Evolutionary conservation across 2,888 invertebrate genomes (phyloP), one percentile per base, ranked within the genome.

Genomic region (Parnassius mnemosyne): DNA sequence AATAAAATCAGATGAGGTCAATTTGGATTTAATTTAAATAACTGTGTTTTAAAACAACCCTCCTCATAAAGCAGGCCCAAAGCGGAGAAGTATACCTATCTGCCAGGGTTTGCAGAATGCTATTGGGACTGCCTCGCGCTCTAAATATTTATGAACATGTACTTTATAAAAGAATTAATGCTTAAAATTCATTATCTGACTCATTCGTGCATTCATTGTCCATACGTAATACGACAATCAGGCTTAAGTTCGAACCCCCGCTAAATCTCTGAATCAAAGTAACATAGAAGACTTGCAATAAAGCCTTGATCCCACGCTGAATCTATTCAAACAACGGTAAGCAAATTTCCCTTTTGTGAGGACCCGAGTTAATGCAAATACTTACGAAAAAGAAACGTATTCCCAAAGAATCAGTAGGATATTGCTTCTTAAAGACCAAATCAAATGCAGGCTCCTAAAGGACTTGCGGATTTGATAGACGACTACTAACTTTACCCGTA

Each of bases 351-450:
- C 78, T 79, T 80, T 76, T 75, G 77, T 80, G 80, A 74, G 79
- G 77, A 79, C 78, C 79, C 76, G 71, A 79, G 77, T 70, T 76
- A 85, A 87, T 81, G 83, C 83, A 83, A 84, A 84, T 82, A 83
- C 79, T 74, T 67, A 65, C 67, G 73, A 75, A 80, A 80, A 61
- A 58, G 80, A 81, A 82, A 78, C 79, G 78, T 80, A 76, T 77
- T 78, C 76, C 77, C 70, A 72, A 80, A 76, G 79, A 83, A 84
- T 81, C 81, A 80, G 74, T 69, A 70, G 77, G 78, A 84, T 78
- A 80, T 84, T 83, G 82, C 80, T 80, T 77, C 77, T 68, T 66
- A 67, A 65, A 73, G 71, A 75, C 76, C 77, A 77, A 83, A 83
- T 82, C 83, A 84, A 83, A 84, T 77, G 80, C 75, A 76, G 68